These are phyloP conservation scores for Zaprionus camerounensis DNA, from an alignment of 1,140 invertebrate genomes.

Conservation along the genomic window DNA sequence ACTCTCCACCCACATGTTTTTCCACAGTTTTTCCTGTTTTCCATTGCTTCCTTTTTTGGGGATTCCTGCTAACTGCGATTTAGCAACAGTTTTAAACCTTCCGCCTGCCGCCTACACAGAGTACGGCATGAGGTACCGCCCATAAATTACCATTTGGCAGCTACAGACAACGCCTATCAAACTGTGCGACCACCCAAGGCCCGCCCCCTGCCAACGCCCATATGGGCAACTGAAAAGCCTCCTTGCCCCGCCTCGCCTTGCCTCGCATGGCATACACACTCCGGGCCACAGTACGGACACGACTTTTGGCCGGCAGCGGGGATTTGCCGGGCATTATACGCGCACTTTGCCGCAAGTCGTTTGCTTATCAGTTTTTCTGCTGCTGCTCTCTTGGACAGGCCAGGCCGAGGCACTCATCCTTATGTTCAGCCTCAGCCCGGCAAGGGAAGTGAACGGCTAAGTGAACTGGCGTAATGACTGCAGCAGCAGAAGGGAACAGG, in stretches of 20 bases:
- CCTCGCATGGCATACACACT: conserved; percentile 25
- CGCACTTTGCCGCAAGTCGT: conserved; percentile 71
- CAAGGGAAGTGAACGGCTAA: conserved; percentile 31
- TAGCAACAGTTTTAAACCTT: conserved; percentile 68
- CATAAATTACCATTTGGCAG: conserved; percentile 81
- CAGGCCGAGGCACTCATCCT: too few species aligned
- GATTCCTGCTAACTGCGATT: conserved; percentile 34
- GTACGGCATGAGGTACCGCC: conserved; percentile 63
- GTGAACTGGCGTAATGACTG: conserved; percentile 51
- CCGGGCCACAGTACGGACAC: conserved; percentile 16
- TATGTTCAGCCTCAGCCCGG: conserved; percentile 4
- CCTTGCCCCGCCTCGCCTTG: too few species aligned
- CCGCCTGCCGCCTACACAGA: conserved; percentile 54
- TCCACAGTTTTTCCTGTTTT: background rate
- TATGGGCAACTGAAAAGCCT: conserved; percentile 49
- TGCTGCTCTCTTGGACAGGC: conserved; percentile 34
- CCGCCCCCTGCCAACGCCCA: conserved; percentile 12
- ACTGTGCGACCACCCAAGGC: background rate
- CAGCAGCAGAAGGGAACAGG: background rate
- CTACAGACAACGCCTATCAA: conserved; percentile 50
- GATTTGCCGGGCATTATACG: conserved; percentile 62
- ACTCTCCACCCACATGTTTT: background rate
- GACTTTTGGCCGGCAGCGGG: conserved; percentile 18
- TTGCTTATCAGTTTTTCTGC: conserved; percentile 71
- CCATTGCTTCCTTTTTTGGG: conserved; percentile 14